Evolutionary conservation across 2,797 vertebrate species (phyloP).

Genomic region (Babyrousa celebensis): DNA sequence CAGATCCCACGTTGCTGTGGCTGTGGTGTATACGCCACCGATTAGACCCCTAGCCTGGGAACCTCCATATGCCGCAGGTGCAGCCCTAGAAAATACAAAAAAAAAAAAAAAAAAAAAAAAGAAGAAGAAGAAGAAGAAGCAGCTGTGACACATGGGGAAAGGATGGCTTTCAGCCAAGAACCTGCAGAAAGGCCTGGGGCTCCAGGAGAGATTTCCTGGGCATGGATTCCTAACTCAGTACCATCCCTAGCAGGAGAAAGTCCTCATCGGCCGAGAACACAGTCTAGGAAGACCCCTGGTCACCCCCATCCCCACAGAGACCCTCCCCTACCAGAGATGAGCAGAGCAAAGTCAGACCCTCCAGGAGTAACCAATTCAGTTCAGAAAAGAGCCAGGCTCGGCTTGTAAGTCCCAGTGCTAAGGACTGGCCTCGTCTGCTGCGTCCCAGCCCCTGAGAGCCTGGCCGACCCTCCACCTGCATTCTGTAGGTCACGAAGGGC

Average conservation of each 20-base stretch:
- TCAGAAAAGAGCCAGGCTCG: neutral
- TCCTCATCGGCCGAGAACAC: neutral
- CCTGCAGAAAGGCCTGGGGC: neutral
- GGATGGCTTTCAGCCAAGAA: neutral
- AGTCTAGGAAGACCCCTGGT: neutral
- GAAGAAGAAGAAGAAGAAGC: too few relatives aligned
- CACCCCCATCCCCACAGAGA: neutral
- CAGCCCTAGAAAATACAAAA: too few relatives aligned
- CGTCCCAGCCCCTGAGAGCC: neutral
- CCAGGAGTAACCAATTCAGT: neutral
- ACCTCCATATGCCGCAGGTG: too few relatives aligned
- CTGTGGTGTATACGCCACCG: too few relatives aligned
- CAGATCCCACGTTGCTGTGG: too few relatives aligned
- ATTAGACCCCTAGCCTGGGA: too few relatives aligned
- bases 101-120: too few relatives aligned
- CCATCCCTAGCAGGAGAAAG: neutral
- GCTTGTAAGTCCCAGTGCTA: neutral
- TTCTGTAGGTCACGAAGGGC: neutral
- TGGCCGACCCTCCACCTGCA: neutral
- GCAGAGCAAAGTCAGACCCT: neutral
- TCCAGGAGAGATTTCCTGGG: neutral
- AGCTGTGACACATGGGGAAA: too few relatives aligned
- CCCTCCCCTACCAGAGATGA: neutral
- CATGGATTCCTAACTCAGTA: neutral
- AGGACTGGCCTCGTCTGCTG: accelerated